A percentile compares a stretch with the other conserved stretches of the same genome.
phyloP scores from a whole-genome alignment of 2,888 invertebrate genomes.

The Elmis aenea region DNA sequence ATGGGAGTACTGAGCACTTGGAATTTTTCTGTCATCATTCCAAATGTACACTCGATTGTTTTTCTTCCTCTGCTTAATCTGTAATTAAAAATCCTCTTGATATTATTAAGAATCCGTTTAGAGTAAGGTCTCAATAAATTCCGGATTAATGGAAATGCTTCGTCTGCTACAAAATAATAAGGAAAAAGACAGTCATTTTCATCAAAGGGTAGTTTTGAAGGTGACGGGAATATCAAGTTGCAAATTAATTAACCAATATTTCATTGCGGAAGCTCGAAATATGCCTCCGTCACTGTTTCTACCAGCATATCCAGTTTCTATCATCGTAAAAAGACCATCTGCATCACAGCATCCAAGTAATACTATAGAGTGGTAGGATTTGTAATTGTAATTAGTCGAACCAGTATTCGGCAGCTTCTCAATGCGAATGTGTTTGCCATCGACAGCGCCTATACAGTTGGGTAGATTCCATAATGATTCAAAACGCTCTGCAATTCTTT shows the following conservation, averaged over 20 bases:
- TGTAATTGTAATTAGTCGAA: constrained; percentile 9
- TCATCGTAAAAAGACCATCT: constrained; percentile 18
- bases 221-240: constrained; percentile 8
- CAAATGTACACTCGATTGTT: constrained; percentile 5
- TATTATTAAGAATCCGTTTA: constrained; percentile 1
- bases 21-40: constrained; percentile 7
- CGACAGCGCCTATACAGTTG: constrained; percentile 17
- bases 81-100: too few species aligned
- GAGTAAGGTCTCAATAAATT: constrained; percentile 4
- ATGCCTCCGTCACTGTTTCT: constrained; percentile 26
- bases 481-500: constrained; percentile 13
- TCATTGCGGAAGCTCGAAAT: constrained; percentile 11
- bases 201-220: constrained; percentile 1
- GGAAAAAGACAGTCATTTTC: constrained; percentile 4
- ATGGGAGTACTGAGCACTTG: constrained; percentile 1
- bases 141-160: constrained; percentile 4
- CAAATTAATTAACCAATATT: constrained; percentile 2
- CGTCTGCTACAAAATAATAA: constrained; percentile 5
- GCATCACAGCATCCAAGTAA: constrained; percentile 9
- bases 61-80: constrained; percentile 1
- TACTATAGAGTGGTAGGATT: constrained; percentile 6
- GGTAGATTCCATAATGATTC: too few species aligned
- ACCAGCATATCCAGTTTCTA: constrained; percentile 24
- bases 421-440: constrained; percentile 23
- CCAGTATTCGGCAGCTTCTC: constrained; percentile 4